Conservation (phyloP, 1,140 invertebrate genomes). For the Halictus rubicundus region DNA sequence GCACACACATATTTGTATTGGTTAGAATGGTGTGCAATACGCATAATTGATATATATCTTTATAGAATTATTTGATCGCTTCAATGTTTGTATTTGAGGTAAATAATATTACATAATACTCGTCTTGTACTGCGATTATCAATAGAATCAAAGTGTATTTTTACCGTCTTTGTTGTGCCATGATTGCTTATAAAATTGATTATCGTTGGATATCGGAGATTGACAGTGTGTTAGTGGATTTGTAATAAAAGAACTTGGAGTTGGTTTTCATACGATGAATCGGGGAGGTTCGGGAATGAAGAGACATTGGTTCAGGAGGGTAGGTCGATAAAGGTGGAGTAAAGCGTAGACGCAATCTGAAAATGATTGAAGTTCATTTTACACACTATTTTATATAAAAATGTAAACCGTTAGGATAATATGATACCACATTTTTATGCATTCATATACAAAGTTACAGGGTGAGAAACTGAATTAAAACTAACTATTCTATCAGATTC, state of each 20-base stretch:
- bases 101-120: neutral
- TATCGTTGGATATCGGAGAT: neutral
- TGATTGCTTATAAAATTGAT: constrained; percentile 11
- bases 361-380: neutral
- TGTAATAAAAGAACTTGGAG: neutral
- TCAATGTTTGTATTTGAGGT: neutral
- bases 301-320: no score
- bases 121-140: neutral
- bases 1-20: no score
- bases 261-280: constrained; percentile 1
- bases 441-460: no score
- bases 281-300: neutral
- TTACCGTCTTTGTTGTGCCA: neutral
- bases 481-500: no score
- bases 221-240: neutral
- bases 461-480: no score
- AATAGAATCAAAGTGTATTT: neutral
- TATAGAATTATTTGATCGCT: neutral
- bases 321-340: neutral
- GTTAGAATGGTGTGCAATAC: no score
- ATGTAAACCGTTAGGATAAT: neutral
- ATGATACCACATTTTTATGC: neutral
- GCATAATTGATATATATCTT: no score
- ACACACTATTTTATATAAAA: neutral
- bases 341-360: neutral